Base-by-base conservation (phyloP, 2,113 vertebrate species). In the Phrynosoma blainvillii region DNA sequence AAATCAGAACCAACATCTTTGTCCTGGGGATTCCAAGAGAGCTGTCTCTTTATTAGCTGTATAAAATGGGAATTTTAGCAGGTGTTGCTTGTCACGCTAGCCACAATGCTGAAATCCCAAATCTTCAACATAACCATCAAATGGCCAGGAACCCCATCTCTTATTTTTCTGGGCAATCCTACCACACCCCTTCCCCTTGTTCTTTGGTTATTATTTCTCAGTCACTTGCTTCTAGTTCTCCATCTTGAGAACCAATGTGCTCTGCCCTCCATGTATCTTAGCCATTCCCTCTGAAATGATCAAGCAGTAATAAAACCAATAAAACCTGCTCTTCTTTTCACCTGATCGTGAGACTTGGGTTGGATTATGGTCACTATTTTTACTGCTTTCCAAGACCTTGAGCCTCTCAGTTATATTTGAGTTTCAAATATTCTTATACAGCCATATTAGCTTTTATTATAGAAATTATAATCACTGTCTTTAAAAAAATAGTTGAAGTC, bases 381-480 rank as follows among this genome's bases (percentile, higher is more conserved):
- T 27, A 82, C 25, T 66, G 65, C 36, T 66, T 74, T 23, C n/a
- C 70, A 84, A 23, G 47, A 23, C 27, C 83, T 75, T 84, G n/a
- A n/a, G 18, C 73, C 27, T 47, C 16, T 56, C n/a, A 25, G 71
- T 59, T 59, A 59, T 5, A 40, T 59, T 40, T 36, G 25, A 16
- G 27, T 75, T 84, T 40, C 7, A 84, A 75, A 75, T 59, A 74
- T 59, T 74, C n/a, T 74, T 74, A 62, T 59, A 75, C 20, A 75
- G n/a, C 54, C 71, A 59, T 23, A 85, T 66, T 42, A 62, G 36
- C 27, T 65, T 62, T 76, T 85, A 85, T 85, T 77, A 66, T 47
- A 77, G 74, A 47, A 65, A 77, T 85, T 47, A 77, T 84, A 84
- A 71, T n/a, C 84, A 47, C 74, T 77, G 36, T 18, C 56, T 85